These are phyloP conservation scores for Nipponacmea schrenckii DNA, from an alignment of 2,888 invertebrate species.

Conservation along the genomic window DNA sequence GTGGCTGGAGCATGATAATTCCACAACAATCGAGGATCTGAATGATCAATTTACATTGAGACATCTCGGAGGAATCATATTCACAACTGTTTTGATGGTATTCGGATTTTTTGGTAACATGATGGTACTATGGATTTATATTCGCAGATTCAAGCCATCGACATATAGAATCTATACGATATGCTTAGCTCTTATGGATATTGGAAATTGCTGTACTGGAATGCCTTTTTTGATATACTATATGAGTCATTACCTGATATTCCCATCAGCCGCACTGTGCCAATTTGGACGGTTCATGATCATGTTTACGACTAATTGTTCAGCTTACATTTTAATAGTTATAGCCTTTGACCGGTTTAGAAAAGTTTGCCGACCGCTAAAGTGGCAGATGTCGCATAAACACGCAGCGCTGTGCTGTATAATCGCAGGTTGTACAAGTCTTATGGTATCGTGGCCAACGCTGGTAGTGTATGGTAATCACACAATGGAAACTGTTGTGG, in stretches of 20 bases:
- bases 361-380: slow-evolving; percentile 28
- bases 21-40: no score
- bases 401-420: slow-evolving; percentile 20
- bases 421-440: slow-evolving; percentile 12
- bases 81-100: no score
- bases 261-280: slow-evolving; percentile 26
- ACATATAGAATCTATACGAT: background rate
- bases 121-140: no score
- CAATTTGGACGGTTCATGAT: slow-evolving; percentile 32
- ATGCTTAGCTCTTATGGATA: slow-evolving; percentile 30
- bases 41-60: no score
- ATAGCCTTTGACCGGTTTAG: slow-evolving; percentile 31
- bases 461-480: slow-evolving; percentile 30
- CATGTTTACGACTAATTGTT: slow-evolving; percentile 28
- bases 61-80: no score
- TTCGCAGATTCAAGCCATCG: no score
- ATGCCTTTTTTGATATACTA: slow-evolving; percentile 27
- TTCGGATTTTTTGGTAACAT: no score
- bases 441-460: slow-evolving; percentile 29
- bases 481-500: slow-evolving; percentile 7
- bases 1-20: no score
- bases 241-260: slow-evolving; percentile 29
- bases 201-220: slow-evolving; percentile 23
- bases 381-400: slow-evolving; percentile 25
- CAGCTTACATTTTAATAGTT: slow-evolving; percentile 23